Conservation (phyloP, 2,113 vertebrate genomes). For the Perca fluviatilis region DNA sequence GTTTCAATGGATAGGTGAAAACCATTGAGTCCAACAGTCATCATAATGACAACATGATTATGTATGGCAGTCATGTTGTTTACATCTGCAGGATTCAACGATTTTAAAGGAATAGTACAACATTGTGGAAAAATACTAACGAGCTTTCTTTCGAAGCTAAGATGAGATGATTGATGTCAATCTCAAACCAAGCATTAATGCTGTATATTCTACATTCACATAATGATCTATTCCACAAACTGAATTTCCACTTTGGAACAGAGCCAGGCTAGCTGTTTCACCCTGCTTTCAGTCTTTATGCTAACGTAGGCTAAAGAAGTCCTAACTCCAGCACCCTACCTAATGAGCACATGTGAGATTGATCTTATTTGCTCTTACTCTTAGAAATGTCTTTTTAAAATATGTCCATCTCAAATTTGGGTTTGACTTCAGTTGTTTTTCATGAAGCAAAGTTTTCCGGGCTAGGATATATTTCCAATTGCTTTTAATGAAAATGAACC, state of each 20-base stretch:
- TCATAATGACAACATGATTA: slow-evolving; percentile 41
- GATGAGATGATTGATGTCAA: background rate
- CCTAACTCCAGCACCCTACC: background rate
- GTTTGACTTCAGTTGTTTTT: background rate
- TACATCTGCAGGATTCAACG: background rate
- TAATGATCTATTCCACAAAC: background rate
- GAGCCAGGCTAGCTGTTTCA: background rate
- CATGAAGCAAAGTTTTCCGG: too few species aligned
- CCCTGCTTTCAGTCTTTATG: background rate
- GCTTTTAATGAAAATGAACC: background rate
- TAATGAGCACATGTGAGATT: background rate
- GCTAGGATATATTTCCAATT: background rate
- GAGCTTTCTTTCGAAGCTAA: background rate
- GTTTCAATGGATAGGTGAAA: slow-evolving; percentile 12
- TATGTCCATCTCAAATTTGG: background rate
- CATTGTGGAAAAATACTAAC: background rate
- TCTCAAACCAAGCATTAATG: background rate
- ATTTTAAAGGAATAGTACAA: slow-evolving; percentile 1
- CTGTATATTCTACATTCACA: background rate
- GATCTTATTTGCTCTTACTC: background rate
- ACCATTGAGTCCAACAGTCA: slow-evolving; percentile 7
- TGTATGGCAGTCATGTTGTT: slow-evolving; percentile 31
- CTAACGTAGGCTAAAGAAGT: background rate
- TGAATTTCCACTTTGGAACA: background rate
- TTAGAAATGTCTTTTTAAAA: background rate